Evolutionary conservation across 2,888 invertebrate genomes (phyloP), one percentile per base, ranked within the genome.

Genomic region (Napeogenes inachia): DNA sequence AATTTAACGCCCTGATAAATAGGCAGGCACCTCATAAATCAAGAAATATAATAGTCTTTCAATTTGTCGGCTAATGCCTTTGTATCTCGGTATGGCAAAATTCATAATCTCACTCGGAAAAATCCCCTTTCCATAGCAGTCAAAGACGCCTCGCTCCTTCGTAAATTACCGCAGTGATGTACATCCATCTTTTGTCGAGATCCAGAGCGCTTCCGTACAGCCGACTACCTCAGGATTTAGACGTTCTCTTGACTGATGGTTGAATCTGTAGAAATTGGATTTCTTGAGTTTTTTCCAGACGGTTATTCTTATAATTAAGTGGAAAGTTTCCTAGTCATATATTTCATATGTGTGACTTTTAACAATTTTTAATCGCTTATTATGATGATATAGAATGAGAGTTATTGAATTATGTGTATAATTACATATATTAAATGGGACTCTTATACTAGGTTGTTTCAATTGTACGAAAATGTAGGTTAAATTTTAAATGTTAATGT

Each of bases 21-120:
- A 63, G 55, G 55, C 60, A 60, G 59, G 60, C 63, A 62, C 56
- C 62, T 68, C 72, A 75, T 75, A 75, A 77, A 77, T 75, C 73
- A 75, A 68, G 61, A 68, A 71, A 70, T 73, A 72, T 70, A 73
- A 70, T 72, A 71, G 72, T 64, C 69, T 71, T 76, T 73, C 75
- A 75, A 76, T 77, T 75, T 73, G 74, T 68, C 68, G 61, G 68
- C 69, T 75, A 71, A 73, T 71, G 72, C 70, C 58, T 71, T 71
- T 73, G 71, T 72, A 72, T 70, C 70, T 68, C 59, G 55, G 59
- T 65, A 66, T 64, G 66, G 62, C 65, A 67, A 66, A 63, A 68
- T 70, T 72, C 68, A 69, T 62, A 62, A 62, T 65, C 54, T 59
- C 58, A 56, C 57, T 58, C 58, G 62, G 58, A 64, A 63, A 67